phyloP scores from a whole-genome alignment of 2,113 vertebrate genomes.

The Sceloporus tristichus region DNA sequence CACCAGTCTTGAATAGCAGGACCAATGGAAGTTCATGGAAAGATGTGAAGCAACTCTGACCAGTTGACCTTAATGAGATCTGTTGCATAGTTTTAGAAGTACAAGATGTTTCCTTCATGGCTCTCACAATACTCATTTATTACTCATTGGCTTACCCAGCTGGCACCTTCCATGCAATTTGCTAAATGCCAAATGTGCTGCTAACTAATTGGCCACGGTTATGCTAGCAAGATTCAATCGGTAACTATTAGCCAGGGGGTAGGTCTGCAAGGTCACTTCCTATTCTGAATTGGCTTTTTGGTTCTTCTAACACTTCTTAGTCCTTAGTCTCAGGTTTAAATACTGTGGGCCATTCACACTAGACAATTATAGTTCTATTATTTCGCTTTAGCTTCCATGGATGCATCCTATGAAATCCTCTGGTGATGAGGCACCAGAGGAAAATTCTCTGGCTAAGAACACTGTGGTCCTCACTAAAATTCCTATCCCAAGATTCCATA shows the following conservation, averaged over 20 bases:
- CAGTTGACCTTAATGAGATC: neutral
- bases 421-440: no score
- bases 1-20: neutral
- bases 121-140: neutral
- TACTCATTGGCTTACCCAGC: neutral
- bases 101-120: neutral
- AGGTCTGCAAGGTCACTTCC: neutral
- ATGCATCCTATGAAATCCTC: no score
- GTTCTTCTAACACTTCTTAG: neutral
- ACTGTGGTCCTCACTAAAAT: no score
- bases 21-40: neutral
- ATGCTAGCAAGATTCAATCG: neutral
- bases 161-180: neutral
- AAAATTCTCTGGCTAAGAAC: no score
- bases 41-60: neutral
- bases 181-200: slow-evolving; percentile 5
- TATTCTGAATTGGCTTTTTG: neutral
- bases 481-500: no score
- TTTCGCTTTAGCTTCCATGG: no score
- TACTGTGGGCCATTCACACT: no score
- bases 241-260: neutral
- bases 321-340: neutral
- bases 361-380: no score
- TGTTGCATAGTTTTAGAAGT: neutral
- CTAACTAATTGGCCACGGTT: slow-evolving; percentile 8